Conservation (phyloP, 2,888 invertebrate genomes). For the Leucoma salicis region DNA sequence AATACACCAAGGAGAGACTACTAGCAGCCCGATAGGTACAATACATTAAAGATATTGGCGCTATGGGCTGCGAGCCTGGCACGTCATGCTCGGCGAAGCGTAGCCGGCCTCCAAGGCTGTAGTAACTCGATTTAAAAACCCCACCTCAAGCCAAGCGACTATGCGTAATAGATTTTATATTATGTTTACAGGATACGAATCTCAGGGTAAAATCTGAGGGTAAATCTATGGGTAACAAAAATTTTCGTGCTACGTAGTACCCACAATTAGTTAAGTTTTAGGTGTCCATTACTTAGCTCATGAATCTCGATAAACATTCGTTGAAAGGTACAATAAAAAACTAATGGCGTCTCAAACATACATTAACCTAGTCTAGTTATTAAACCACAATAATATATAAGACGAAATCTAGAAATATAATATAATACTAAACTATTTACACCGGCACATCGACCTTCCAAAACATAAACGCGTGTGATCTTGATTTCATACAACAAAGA, state of each 20-base stretch:
- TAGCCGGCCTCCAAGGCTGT: conserved; percentile 72
- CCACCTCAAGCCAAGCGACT: conserved; percentile 51
- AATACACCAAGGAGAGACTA: conserved; percentile 12
- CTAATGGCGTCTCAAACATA: neutral
- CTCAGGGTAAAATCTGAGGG: too few species aligned
- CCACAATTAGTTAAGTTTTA: too few species aligned
- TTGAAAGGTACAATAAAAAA: neutral
- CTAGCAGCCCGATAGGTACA: too few species aligned
- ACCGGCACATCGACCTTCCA: conserved; percentile 21
- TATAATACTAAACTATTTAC: too few species aligned
- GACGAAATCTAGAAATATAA: neutral
- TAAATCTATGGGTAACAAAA: too few species aligned
- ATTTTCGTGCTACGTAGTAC: too few species aligned
- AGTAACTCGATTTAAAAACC: conserved; percentile 63
- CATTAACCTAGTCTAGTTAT: neutral
- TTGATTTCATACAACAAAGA: conserved; percentile 25
- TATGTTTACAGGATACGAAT: neutral
- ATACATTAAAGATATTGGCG: conserved; percentile 59
- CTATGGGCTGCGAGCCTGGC: conserved; percentile 48
- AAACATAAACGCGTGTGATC: conserved; percentile 31
- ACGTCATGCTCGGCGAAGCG: conserved; percentile 71
- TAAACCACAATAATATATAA: neutral
- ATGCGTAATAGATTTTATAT: conserved; percentile 51
- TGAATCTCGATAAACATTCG: too few species aligned
- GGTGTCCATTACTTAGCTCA: too few species aligned